Evolutionary conservation across 2,797 vertebrate species (phyloP), one percentile per base, ranked within the genome.

Genomic region (Tarsius wallacei): DNA sequence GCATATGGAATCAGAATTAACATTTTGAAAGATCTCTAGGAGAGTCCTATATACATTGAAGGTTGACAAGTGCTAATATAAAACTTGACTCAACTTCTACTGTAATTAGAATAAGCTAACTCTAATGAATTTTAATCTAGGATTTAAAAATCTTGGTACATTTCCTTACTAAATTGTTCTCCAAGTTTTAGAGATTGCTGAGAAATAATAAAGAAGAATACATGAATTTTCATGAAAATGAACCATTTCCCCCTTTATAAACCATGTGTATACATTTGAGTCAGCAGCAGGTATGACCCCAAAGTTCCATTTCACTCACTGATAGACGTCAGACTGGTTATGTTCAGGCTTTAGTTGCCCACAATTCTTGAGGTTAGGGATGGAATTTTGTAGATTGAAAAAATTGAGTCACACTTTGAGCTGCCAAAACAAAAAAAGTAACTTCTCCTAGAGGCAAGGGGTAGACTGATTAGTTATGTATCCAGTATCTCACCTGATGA

Each of bases 101-200:
- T 68, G 2, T 88, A 89, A 87, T 78, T 78, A 84, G 47, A 94
- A 14, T 87, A 93, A 70, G 5, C 15, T 33, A 73, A 73, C 22
- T 83, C 13, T 76, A 51, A 64, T 76, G 16, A 85, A 53, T 87
- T 93, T 97, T 68, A 87, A 84, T 89, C 42, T 91, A 21, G 12
- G 19, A 82, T 55, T 91, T 84, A 49, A 93, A 93, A 51, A 63
- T 93, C 47, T 76, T 53, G 66, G 7, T 76, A 64, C 10, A 36
- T 88, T 84, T 84, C 28, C 14, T 24, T 83, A 77, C 21, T 91
- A 87, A 85, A 88, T 66, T 73, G 53, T 63, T 68, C 12, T 82
- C 24, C 42, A 86, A 33, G 68, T 86, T 55, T n/a, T 71, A 49
- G 76, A 82, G 22, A 8, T 77, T 53, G 8, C 42, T 76, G 16